Evolutionary conservation across 1,140 invertebrate genomes (phyloP).

Genomic region (Ditylenchus dipsaci): DNA sequence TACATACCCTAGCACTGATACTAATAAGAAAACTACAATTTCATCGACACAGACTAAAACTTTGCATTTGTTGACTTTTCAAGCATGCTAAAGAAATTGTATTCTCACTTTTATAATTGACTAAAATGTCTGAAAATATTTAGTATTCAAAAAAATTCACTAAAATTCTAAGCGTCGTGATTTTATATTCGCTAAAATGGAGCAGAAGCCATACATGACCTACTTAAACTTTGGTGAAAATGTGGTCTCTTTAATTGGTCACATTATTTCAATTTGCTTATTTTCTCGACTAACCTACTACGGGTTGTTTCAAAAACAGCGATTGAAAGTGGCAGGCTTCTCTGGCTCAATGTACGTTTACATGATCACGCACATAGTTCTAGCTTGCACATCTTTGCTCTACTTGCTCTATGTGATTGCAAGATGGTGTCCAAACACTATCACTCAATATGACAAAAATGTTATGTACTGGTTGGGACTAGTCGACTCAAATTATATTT

Average conservation of each 20-base stretch:
- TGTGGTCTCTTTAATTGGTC: not conserved
- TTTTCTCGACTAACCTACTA: not conserved
- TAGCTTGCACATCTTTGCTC: not conserved
- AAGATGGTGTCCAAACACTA: not conserved
- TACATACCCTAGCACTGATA: too few relatives aligned
- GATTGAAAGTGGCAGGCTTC: not conserved
- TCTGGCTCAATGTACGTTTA: not conserved
- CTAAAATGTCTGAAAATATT: too few relatives aligned
- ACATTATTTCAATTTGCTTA: not conserved
- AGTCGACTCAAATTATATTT: not conserved
- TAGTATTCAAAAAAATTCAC: too few relatives aligned
- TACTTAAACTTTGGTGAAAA: conserved; percentile 1
- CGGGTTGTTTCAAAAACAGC: not conserved
- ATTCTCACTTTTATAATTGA: too few relatives aligned
- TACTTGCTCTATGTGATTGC: not conserved
- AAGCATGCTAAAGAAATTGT: too few relatives aligned
- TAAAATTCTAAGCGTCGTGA: too few relatives aligned
- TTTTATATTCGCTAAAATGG: too few relatives aligned
- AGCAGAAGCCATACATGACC: not conserved
- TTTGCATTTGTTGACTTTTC: too few relatives aligned
- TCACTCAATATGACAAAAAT: not conserved
- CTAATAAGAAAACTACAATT: too few relatives aligned
- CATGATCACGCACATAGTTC: not conserved
- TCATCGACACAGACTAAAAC: too few relatives aligned
- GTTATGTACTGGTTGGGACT: not conserved